Base-by-base conservation (phyloP, 2,113 vertebrate genomes). In the Pelecanus crispus region DNA sequence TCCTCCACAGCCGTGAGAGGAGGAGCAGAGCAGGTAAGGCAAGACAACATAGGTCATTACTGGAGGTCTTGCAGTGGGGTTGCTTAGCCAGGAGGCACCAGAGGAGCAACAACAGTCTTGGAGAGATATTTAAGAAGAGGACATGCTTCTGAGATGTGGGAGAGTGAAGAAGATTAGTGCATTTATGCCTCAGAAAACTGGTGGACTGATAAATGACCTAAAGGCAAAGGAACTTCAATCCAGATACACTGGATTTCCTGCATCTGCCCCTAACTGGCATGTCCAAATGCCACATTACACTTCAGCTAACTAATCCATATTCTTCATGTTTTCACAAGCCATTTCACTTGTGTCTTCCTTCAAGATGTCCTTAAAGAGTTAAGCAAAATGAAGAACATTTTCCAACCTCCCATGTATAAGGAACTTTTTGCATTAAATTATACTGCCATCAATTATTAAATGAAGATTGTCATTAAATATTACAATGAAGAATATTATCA, bases 361-460 rank as follows among this genome's bases (percentile, higher is more conserved):
- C 36, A 75, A 66, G 32, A 18, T 68, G 26, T 70, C 42, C 36
- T 88, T 83, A 94, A 97, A 95, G 24, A 92, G 83, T 96, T 94
- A 97, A 96, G 44, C 29, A 95, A 96, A 89, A 94, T 72, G 13
- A 94, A 92, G 66, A 90, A 50, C 36, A 82, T 97, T 96, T 97
- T 94, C 84, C 90, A 95, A 85, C 56, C 78, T 90, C 45, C 31
- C 0, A 0, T 62, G 49, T 75, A 72, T 53, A 83, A 93, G 55
- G 81, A 92, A 68, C 40, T 65, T 90, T 38, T 85, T 77, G 42
- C 81, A 96, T 93, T 95, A 90, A 97, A 97, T 97, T 97, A 96
- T 81, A 90, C 45, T 87, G 52, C 45, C 88, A 97, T 97, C 71
- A 98, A 97, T 97, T 97, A 97, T 97, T 98, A 97, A 97, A 94